Conservation (phyloP, 2,113 vertebrate genomes). For the Cepphus grylle region DNA sequence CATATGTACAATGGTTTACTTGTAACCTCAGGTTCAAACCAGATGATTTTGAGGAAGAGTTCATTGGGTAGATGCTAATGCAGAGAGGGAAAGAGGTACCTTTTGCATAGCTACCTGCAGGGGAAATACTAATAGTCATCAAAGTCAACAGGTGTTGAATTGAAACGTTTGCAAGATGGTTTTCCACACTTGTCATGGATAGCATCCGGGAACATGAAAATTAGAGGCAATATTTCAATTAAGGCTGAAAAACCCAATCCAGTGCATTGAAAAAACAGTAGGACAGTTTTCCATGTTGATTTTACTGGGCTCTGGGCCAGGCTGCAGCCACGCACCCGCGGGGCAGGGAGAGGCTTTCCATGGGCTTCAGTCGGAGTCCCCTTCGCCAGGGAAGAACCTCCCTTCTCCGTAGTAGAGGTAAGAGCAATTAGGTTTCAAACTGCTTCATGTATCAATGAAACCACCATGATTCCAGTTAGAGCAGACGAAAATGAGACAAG, state of each 20-base stretch:
- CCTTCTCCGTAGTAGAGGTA: background rate
- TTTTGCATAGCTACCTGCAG: background rate
- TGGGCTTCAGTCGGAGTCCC: background rate
- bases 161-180: background rate
- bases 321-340: rapidly evolving
- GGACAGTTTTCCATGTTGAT: background rate
- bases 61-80: background rate
- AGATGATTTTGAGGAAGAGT: background rate
- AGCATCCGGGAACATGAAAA: background rate
- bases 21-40: background rate
- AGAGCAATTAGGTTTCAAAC: slow-evolving; percentile 48
- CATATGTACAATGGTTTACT: background rate
- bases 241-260: background rate
- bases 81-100: background rate
- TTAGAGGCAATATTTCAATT: slow-evolving; percentile 11
- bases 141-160: background rate
- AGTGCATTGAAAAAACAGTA: background rate
- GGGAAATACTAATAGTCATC: background rate
- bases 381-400: background rate
- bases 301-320: background rate
- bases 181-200: background rate
- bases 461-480: background rate
- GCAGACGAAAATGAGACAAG: slow-evolving; percentile 20
- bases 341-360: background rate
- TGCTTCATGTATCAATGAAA: slow-evolving; percentile 24